These are phyloP conservation scores for Ceuthmochares aereus DNA, from an alignment of 2,113 vertebrate species.

Conservation along the genomic window DNA sequence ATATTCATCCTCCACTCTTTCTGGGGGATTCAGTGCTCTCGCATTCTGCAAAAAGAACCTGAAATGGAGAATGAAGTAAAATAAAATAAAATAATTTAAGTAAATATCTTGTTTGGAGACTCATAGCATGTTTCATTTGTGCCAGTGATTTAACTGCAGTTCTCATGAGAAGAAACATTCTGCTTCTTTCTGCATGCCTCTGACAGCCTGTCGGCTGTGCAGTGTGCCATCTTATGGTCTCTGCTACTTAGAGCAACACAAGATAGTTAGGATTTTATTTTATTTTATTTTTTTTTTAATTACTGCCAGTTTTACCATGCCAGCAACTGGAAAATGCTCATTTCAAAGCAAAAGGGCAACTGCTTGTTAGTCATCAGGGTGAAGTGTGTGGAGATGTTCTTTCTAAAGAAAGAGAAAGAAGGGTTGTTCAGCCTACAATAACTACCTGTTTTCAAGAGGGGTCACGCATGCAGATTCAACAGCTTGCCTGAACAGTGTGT, in stretches of 20 bases:
- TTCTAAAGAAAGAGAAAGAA: background rate
- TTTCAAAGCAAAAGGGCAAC: background rate
- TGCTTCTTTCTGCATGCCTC: background rate
- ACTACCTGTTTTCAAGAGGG: background rate
- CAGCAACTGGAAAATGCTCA: background rate
- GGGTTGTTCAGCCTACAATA: background rate
- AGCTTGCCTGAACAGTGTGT: background rate
- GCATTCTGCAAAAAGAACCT: background rate
- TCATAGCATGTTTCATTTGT: background rate
- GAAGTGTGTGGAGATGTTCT: background rate
- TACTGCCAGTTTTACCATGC: background rate
- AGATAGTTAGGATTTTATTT: background rate
- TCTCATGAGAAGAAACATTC: background rate
- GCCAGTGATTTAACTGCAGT: background rate
- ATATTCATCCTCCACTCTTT: background rate
- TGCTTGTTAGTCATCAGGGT: background rate
- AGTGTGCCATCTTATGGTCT: background rate
- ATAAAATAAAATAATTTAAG: background rate
- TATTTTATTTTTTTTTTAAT: background rate
- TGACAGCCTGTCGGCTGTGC: background rate
- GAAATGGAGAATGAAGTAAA: background rate
- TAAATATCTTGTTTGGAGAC: background rate
- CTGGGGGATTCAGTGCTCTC: background rate
- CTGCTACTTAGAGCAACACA: background rate
- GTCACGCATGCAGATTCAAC: background rate